These are phyloP conservation scores for Malacoraja senta DNA, from an alignment of 2,797 vertebrate genomes.

Conservation along the genomic window DNA sequence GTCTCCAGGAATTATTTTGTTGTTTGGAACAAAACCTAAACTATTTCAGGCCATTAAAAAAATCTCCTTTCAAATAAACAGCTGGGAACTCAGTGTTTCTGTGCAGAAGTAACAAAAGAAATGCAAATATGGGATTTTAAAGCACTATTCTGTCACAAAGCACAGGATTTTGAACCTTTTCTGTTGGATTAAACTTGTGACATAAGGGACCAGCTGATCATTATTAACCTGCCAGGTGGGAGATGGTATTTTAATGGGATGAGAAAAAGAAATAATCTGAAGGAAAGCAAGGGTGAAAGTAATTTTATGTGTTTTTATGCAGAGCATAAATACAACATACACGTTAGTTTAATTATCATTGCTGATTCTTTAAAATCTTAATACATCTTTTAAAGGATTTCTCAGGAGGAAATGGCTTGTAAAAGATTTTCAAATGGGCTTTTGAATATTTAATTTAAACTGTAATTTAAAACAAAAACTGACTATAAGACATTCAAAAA, in stretches of 20 bases:
- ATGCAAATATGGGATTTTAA: conserved; percentile 33
- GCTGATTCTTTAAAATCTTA: neutral
- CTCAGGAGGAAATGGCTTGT: neutral
- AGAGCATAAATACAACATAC: neutral
- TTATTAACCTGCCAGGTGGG: conserved; percentile 9
- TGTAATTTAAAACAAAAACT: neutral
- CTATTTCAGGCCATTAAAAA: conserved; percentile 28
- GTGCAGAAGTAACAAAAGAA: conserved; percentile 10
- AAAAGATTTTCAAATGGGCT: neutral
- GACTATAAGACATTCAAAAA: neutral
- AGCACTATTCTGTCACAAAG: conserved; percentile 26
- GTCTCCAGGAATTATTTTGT: neutral
- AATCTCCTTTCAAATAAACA: conserved; percentile 29
- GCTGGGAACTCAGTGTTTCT: conserved; percentile 14
- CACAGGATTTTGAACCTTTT: neutral
- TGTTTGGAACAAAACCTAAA: conserved; percentile 18
- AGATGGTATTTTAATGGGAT: neutral
- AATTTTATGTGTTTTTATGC: neutral
- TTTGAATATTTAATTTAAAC: neutral
- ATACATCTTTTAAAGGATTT: neutral
- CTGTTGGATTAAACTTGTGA: neutral
- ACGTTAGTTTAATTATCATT: neutral
- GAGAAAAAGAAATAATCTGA: neutral
- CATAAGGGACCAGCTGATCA: conserved; percentile 19
- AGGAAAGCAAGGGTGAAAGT: neutral